Evolutionary conservation across 2,888 invertebrate genomes (phyloP), one percentile per base, ranked within the genome.

Genomic region (Ophion ventricosus): DNA sequence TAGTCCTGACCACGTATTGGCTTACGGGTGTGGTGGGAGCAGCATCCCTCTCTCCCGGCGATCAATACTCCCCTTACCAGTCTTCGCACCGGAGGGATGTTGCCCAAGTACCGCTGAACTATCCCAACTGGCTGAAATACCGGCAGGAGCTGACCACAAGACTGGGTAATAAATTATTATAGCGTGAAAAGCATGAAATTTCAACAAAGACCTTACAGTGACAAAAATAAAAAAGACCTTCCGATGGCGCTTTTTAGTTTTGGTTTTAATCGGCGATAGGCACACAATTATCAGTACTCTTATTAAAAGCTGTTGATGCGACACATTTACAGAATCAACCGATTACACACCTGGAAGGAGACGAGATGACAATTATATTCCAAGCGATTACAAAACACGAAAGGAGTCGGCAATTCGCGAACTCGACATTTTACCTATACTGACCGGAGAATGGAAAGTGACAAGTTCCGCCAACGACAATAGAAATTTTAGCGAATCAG

Each of bases 1-100:
- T 90, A 88, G 90, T 88, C 88, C 89, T 91, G 87, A 90, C 90
- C 88, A 88, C 89, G 89, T 88, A 90, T 88, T 92, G 91, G 90
- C 88, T 92, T 85, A 82, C 87, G 86, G 88, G 87, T 87, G 87
- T 90, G 88, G 90, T 90, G 87, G 90, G 90, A 88, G 89, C 91
- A 83, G 87, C 90, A 84, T 88, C 88, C 86, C 88, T 86, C 85
- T 88, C 88, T 86, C 82, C 87, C 86, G 87, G 87, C 91, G 92
- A 92, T 92, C 92, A 92, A 92, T 92, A 92, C 92, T 89, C 91
- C 91, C 91, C 91, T 88, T 88, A 88, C 85, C 84, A 80, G 83
- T 86, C 89, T 85, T 87, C 89, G 85, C 87, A 88, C 85, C 86
- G 87, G 85, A 87, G 87, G 85, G 87, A 86, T 89, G 86, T 89